Base-by-base conservation (phyloP, 2,797 vertebrate species). In the Cynodonichthys magdalenae region DNA sequence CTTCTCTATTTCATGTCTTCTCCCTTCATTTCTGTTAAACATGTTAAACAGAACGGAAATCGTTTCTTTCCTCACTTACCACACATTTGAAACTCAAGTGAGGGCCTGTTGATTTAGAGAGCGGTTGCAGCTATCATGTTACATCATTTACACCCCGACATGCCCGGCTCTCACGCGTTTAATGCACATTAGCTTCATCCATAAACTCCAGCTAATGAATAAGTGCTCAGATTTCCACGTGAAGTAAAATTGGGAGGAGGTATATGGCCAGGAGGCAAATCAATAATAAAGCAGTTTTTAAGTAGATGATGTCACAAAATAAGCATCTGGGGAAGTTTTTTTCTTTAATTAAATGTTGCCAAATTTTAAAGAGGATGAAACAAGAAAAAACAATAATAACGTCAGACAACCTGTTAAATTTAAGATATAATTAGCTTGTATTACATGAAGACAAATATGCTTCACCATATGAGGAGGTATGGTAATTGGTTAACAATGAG, bases 71-170 rank as follows among this genome's bases (percentile, higher is more conserved):
- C 10, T 36, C 34, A 4, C 31, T 31, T 24, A 50, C 55, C 18
- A 55, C 61, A 48, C 42, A 50, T 62, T 60, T 59, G 19, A 56
- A 54, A 57, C 39, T 36, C 65, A 70, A 20, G 19, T 10, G 12
- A 2, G 31, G 15, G 61, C 15, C 47, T 48, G 68, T 47, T 77
- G 65, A 71, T 83, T 54, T 54, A 50, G 47, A 62, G 27, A 15
- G 41, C 5, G 5, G n/a, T 17, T 76, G 61, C 77, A 83, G 70
- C 68, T 57, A 58, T 74, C 20, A 1, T 5, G 36, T 87, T 82
- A 69, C 81, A 79, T 82, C 68, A 87, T 41, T 68, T 48, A 39
- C 7, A 54, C 15, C 20, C 34, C 1, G 29, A 58, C 48, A 36
- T 34, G 53, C 3, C 29, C 31, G 53, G 6, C 36, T 59, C 48